These are phyloP conservation scores for Eilema depressum DNA, from an alignment of 2,888 invertebrate genomes.

Conservation along the genomic window DNA sequence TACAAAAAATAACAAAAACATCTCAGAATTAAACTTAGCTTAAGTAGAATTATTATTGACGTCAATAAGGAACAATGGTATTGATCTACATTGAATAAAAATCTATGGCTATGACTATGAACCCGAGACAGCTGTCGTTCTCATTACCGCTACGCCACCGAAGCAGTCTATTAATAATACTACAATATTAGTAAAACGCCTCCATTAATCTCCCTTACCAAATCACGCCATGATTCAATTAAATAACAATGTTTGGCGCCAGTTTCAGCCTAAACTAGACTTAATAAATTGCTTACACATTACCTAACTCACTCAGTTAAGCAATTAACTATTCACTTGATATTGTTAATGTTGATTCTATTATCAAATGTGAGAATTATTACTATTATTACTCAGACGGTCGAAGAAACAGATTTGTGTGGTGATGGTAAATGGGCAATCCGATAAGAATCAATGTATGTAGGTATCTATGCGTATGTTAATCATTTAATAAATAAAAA, in stretches of 20 bases:
- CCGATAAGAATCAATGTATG: too few relatives aligned
- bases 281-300: slow-evolving; percentile 1
- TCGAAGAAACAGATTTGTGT: too few relatives aligned
- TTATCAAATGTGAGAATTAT: background rate
- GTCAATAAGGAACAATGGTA: too few relatives aligned
- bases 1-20: too few relatives aligned
- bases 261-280: background rate
- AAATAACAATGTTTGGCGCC: slow-evolving; percentile 2
- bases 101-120: too few relatives aligned
- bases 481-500: too few relatives aligned
- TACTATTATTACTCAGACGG: too few relatives aligned
- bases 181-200: background rate
- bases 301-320: background rate
- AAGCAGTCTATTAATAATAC: background rate
- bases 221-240: slow-evolving; percentile 3
- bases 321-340: background rate
- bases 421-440: too few relatives aligned
- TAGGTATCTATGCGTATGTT: too few relatives aligned
- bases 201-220: slow-evolving; percentile 1
- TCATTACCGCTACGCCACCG: background rate
- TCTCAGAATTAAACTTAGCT: too few relatives aligned
- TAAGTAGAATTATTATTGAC: too few relatives aligned
- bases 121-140: background rate
- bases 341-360: background rate
- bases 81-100: too few relatives aligned